Percentiles rank a stretch among this genome's conserved stretches.
These are phyloP conservation scores for Zaprionus obscuricornis DNA, from an alignment of 2,888 invertebrate genomes.

Conservation along the genomic window DNA sequence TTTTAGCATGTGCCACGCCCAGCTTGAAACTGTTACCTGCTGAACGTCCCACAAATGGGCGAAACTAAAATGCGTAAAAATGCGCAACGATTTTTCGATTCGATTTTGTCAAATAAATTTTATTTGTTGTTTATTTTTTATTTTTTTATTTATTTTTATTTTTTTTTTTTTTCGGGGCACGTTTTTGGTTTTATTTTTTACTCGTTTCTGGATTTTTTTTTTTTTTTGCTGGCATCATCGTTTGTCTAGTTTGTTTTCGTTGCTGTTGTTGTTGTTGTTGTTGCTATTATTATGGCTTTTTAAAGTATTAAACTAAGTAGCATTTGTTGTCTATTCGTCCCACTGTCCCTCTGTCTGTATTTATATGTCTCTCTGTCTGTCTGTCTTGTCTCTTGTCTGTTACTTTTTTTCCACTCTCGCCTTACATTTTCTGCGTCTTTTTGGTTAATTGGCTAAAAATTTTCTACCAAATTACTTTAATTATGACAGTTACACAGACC, in stretches of 20 bases:
- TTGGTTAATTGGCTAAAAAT: slow-evolving; percentile 80
- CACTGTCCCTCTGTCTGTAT: slow-evolving; percentile 8
- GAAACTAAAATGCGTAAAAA: slow-evolving; percentile 43
- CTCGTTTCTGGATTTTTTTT: slow-evolving; percentile 9
- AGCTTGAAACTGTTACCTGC: no score
- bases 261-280: slow-evolving; percentile 37
- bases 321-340: slow-evolving; percentile 32
- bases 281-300: slow-evolving; percentile 70
- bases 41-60: neutral
- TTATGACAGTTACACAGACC: slow-evolving; percentile 76
- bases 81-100: slow-evolving; percentile 16
- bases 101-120: slow-evolving; percentile 11
- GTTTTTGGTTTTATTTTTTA: slow-evolving; percentile 11
- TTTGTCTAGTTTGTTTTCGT: slow-evolving; percentile 22
- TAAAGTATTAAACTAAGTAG: slow-evolving; percentile 75
- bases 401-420: slow-evolving; percentile 40
- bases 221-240: slow-evolving; percentile 60
- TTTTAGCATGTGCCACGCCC: slow-evolving; percentile 9
- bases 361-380: slow-evolving; percentile 13
- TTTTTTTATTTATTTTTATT: slow-evolving; percentile 18
- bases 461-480: slow-evolving; percentile 82
- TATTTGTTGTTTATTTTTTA: slow-evolving; percentile 1
- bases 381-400: slow-evolving; percentile 34
- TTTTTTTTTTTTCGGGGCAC: slow-evolving; percentile 5
- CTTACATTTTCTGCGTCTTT: slow-evolving; percentile 75